Conservation (phyloP, 64 coral and sea anemone species). For the Stichodactyla helianthus region DNA sequence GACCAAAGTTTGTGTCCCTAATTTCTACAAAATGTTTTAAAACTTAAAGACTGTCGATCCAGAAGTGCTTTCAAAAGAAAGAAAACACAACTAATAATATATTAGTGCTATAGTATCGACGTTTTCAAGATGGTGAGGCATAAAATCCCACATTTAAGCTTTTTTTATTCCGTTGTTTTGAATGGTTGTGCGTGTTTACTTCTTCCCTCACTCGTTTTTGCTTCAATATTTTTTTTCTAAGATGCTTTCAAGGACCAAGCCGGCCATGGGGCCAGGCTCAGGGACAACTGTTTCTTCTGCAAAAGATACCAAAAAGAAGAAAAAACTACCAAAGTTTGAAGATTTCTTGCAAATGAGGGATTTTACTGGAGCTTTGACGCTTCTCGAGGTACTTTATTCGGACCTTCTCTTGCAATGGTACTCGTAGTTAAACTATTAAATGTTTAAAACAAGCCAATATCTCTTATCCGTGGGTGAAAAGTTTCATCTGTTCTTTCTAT, state of each 20-base stretch:
- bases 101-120: not conserved
- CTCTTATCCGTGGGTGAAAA: no score
- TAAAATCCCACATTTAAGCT: not conserved
- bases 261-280: constrained; percentile 95
- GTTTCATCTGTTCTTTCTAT: no score
- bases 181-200: not conserved
- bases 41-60: not conserved
- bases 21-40: constrained; percentile 17
- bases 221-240: constrained; percentile 15
- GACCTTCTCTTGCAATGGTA: not conserved
- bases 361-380: constrained; percentile 81
- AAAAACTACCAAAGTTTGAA: constrained; percentile 90
- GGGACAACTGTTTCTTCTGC: constrained; percentile 81
- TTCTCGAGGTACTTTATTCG: constrained; percentile 70
- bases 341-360: constrained; percentile 90
- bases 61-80: not conserved
- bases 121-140: constrained; percentile 3
- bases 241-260: constrained; percentile 99
- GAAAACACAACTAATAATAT: not conserved
- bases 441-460: no score
- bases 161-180: not conserved
- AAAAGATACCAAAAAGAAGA: constrained; percentile 93
- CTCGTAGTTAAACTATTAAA: no score
- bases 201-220: not conserved
- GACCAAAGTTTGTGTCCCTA: constrained; percentile 16